Evolutionary conservation across 1,140 invertebrate species (phyloP).

Genomic region (Parasteatoda tepidariorum): DNA sequence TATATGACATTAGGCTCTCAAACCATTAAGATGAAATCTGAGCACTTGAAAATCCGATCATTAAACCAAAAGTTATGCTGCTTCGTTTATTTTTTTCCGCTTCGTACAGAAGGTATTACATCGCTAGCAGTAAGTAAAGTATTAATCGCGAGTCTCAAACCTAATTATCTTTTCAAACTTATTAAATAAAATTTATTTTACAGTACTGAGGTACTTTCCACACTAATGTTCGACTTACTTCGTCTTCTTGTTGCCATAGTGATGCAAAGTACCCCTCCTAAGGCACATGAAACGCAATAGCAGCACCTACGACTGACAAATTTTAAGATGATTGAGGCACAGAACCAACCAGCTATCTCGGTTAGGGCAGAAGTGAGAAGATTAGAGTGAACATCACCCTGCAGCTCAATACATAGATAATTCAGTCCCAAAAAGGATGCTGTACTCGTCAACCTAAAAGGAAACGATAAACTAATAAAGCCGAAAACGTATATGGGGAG

Average conservation of each 20-base stretch:
- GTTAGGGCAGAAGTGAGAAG: slow-evolving; percentile 86
- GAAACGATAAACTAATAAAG: neutral
- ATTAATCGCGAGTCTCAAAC: too few relatives aligned
- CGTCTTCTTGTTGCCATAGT: slow-evolving; percentile 42
- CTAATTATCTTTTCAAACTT: too few relatives aligned
- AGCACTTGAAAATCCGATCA: too few relatives aligned
- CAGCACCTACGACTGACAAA: slow-evolving; percentile 36
- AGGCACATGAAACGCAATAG: slow-evolving; percentile 45
- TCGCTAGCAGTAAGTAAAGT: too few relatives aligned
- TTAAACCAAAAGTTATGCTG: too few relatives aligned
- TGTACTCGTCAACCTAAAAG: slow-evolving; percentile 75
- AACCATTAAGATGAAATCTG: too few relatives aligned
- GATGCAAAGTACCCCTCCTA: slow-evolving; percentile 54
- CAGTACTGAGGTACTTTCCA: neutral
- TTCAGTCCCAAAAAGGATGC: slow-evolving; percentile 90
- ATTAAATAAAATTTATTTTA: neutral
- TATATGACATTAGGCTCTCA: too few relatives aligned
- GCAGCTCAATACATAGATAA: slow-evolving; percentile 88
- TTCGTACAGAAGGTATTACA: too few relatives aligned
- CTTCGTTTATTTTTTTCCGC: too few relatives aligned
- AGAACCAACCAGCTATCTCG: slow-evolving; percentile 74
- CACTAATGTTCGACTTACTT: neutral
- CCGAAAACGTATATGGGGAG: too few relatives aligned
- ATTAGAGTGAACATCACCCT: slow-evolving; percentile 85
- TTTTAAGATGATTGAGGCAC: slow-evolving; percentile 17